Base-by-base conservation (phyloP, 2,113 vertebrate genomes). In the Cyprinus carpio region DNA sequence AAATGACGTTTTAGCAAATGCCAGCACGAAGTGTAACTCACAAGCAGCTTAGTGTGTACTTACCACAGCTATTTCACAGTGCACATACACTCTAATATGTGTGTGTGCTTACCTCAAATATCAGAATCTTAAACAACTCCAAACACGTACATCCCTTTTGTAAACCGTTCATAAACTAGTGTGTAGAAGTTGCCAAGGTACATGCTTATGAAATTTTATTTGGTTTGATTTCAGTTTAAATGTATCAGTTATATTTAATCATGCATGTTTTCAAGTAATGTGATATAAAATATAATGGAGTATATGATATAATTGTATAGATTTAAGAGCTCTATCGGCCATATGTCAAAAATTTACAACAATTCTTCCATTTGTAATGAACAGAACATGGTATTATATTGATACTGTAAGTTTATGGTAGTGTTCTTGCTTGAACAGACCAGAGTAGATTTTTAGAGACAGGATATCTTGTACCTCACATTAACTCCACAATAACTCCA, bases 1-100 rank as follows among this genome's bases (percentile, higher is more conserved):
- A 81, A 75, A 83, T 91, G 85, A 91, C 79, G 16, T 80, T 78
- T 77, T 65, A 64, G 69, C 40, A 51, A 71, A 13, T 54, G 81
- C 31, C 67, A 49, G 9, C 11, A 23, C 40, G n/a, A 56, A 82
- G 64, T 82, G 65, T 80, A 29, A 23, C 46, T 27, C 69, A 82
- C 56, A 75, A 75, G 72, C 4, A 1, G 10, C 49, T 29, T 40
- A 7, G 54, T 85, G 78, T 81, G 69, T 58, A 18, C 10, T 54
- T 27, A 58, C 43, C 79, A 23, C 62, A 51, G 60, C 27, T 62
- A 84, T 29, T 62, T 74, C 51, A 58, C 81, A 51, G 4, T 65
- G 58, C 76, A 80, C 27, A 62, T 25, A 71, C 67, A 1, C 29
- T 31, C 31, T 56, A 56, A 76, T 37, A 51, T 79, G 20, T 40